These are phyloP conservation scores for Nycticryphes semicollaris DNA, from an alignment of 2,113 vertebrate genomes.

Conservation along the genomic window DNA sequence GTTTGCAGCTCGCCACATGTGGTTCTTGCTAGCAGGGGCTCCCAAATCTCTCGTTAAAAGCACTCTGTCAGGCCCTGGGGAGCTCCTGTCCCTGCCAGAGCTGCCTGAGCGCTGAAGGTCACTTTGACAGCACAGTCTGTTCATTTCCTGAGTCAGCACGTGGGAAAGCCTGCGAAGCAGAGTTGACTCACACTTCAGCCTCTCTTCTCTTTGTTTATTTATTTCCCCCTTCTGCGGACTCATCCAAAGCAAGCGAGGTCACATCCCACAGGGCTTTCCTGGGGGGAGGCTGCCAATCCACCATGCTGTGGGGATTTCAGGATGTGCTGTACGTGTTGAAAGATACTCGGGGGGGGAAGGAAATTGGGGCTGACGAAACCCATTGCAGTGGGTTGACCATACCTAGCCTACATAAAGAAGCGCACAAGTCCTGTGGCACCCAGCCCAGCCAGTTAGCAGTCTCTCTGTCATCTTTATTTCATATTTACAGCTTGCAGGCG, in stretches of 20 bases:
- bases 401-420: neutral
- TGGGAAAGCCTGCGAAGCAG: neutral
- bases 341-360: rapidly evolving
- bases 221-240: neutral
- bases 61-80: neutral
- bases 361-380: neutral
- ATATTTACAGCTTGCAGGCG: neutral
- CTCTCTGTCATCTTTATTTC: neutral
- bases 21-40: neutral
- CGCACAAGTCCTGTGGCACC: neutral
- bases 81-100: neutral
- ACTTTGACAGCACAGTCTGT: neutral
- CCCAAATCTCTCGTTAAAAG: neutral
- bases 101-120: neutral
- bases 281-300: neutral
- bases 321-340: neutral
- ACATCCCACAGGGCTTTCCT: neutral
- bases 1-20: neutral
- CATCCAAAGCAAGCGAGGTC: neutral
- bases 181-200: neutral
- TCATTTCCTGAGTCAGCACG: neutral
- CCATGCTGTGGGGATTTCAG: neutral
- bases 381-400: neutral
- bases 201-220: constrained; percentile 22
- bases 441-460: neutral